Evolutionary conservation across 2,888 invertebrate genomes (phyloP).

Genomic region (Notodonta ziczac): DNA sequence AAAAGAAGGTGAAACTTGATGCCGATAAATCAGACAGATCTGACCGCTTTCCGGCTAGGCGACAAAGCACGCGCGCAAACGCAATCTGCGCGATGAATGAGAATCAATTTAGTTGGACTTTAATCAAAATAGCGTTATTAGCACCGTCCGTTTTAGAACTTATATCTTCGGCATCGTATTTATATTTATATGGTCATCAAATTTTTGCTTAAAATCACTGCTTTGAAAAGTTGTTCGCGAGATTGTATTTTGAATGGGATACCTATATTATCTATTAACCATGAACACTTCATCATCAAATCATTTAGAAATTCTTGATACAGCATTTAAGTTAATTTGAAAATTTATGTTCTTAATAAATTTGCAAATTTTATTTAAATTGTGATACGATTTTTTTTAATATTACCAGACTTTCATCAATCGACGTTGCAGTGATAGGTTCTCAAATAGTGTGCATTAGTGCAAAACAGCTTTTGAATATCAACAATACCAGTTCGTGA

Average conservation of each 20-base stretch:
- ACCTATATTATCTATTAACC: background rate
- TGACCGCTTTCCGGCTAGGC: constrained; percentile 60
- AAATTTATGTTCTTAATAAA: background rate
- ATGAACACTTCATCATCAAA: background rate
- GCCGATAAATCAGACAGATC: constrained; percentile 38
- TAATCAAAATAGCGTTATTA: background rate
- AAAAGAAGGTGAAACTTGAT: constrained; percentile 71
- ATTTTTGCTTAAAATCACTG: background rate
- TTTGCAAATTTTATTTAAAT: background rate
- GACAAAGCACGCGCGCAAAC: constrained; percentile 12
- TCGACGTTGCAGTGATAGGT: constrained; percentile 12
- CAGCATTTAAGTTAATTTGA: background rate
- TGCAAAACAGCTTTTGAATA: constrained; percentile 19
- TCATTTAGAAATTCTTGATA: background rate
- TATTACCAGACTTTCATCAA: constrained; percentile 23
- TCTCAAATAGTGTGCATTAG: constrained; percentile 17
- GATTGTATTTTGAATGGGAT: background rate
- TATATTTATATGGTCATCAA: background rate
- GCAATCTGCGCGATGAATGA: constrained; percentile 5
- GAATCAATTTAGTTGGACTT: background rate
- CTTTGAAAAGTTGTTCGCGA: background rate
- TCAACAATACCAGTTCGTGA: constrained; percentile 42
- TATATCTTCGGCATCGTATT: background rate
- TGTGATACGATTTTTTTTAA: constrained; percentile 9
- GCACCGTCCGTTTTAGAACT: background rate